Evolutionary conservation across 2,113 vertebrate genomes (phyloP).

Genomic region (Cryptotis parvus): DNA sequence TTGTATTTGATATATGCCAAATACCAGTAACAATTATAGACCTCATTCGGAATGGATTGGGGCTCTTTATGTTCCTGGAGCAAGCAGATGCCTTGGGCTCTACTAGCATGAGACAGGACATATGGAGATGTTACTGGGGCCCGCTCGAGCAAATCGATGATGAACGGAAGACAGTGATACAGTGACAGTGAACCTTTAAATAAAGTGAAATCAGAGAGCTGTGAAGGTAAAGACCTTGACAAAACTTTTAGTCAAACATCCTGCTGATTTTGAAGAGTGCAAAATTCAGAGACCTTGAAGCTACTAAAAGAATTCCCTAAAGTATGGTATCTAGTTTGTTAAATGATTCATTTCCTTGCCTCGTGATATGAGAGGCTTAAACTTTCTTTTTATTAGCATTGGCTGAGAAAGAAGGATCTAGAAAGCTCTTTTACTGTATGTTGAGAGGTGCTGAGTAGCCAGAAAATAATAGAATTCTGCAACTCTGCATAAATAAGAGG

Average conservation of each 20-base stretch:
- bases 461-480: background rate
- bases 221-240: background rate
- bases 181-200: too few species aligned
- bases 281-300: background rate
- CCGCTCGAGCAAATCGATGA: too few species aligned
- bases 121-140: too few species aligned
- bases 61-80: too few species aligned
- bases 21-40: too few species aligned
- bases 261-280: background rate
- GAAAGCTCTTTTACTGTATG: background rate
- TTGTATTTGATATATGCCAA: too few species aligned
- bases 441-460: slow-evolving; percentile 63
- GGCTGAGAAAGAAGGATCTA: slow-evolving; percentile 51
- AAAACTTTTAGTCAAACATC: background rate
- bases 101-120: too few species aligned
- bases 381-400: background rate
- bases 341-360: slow-evolving; percentile 50
- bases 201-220: background rate
- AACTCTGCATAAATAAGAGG: slow-evolving; percentile 57
- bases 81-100: too few species aligned
- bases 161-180: too few species aligned
- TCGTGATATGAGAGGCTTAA: background rate
- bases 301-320: background rate
- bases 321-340: background rate
- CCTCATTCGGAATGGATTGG: too few species aligned